phyloP scores from a whole-genome alignment of 2,797 vertebrate species.

The Melanotaenia maccullochi region DNA sequence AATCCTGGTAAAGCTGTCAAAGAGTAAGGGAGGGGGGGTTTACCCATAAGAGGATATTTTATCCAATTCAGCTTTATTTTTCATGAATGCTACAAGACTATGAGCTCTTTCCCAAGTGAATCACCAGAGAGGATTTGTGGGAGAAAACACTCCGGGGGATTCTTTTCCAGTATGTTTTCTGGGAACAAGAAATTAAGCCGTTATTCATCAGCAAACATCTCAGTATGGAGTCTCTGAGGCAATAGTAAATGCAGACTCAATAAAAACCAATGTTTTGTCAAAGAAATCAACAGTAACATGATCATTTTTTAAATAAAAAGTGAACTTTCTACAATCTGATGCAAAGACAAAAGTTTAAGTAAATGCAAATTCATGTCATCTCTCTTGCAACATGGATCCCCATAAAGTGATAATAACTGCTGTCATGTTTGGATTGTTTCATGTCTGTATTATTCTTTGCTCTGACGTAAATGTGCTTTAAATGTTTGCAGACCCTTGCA shows the following conservation, averaged over 20 bases:
- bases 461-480: background rate
- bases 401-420: conserved; percentile 6
- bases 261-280: conserved; percentile 15
- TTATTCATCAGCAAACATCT: conserved; percentile 56
- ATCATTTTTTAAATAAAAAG: background rate
- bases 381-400: conserved; percentile 11
- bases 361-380: background rate
- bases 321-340: conserved; percentile 1
- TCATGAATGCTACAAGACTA: conserved; percentile 17
- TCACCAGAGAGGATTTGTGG: conserved; percentile 46
- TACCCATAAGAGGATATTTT: background rate
- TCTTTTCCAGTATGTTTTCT: conserved; percentile 42
- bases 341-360: conserved; percentile 6
- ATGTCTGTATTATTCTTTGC: conserved; percentile 3
- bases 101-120: conserved; percentile 42
- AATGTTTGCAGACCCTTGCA: background rate
- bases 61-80: conserved; percentile 1
- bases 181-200: conserved; percentile 31
- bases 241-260: conserved; percentile 28
- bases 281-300: conserved; percentile 7
- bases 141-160: conserved; percentile 17
- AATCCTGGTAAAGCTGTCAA: too few relatives aligned
- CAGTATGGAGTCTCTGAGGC: conserved; percentile 14
- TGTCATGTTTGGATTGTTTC: conserved; percentile 1
- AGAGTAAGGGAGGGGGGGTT: too few relatives aligned